phyloP scores from a whole-genome alignment of 2,797 vertebrate species.

The Harpagifer antarcticus region DNA sequence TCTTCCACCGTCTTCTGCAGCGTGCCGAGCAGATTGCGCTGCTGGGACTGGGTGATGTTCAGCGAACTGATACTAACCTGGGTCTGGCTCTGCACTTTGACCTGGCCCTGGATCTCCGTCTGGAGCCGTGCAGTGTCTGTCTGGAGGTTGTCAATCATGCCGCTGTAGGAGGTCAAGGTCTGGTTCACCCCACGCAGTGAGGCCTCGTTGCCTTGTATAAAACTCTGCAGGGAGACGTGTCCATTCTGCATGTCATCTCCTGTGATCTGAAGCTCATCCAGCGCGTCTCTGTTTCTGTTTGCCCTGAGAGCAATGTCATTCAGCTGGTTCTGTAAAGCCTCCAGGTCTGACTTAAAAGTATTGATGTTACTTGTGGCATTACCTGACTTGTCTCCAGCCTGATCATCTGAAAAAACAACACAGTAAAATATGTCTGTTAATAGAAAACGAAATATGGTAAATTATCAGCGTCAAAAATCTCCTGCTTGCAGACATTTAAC shows the following conservation, averaged over 20 bases:
- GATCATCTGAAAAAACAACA: slow-evolving; percentile 83
- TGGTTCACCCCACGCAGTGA: slow-evolving; percentile 93
- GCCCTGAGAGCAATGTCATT: slow-evolving; percentile 89
- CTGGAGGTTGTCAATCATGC: slow-evolving; percentile 90
- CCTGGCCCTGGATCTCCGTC: slow-evolving; percentile 91
- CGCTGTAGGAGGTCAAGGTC: slow-evolving; percentile 90
- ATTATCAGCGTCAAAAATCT: not conserved
- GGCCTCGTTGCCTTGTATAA: slow-evolving; percentile 91
- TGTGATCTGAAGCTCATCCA: slow-evolving; percentile 90
- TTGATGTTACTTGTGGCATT: slow-evolving; percentile 92
- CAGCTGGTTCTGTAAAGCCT: slow-evolving; percentile 90
- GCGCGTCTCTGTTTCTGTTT: slow-evolving; percentile 89
- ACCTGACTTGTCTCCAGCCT: slow-evolving; percentile 91
- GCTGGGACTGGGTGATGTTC: slow-evolving; percentile 94
- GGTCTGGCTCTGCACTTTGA: slow-evolving; percentile 87
- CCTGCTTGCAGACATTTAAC: not conserved
- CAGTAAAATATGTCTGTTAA: not conserved
- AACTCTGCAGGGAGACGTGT: slow-evolving; percentile 90
- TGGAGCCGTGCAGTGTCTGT: slow-evolving; percentile 92
- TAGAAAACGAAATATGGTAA: not conserved
- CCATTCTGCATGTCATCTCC: slow-evolving; percentile 89
- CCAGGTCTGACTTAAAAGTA: slow-evolving; percentile 91
- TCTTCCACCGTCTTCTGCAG: slow-evolving; percentile 95
- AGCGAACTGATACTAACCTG: slow-evolving; percentile 90
- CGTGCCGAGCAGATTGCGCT: slow-evolving; percentile 88